phyloP scores from a whole-genome alignment of 1,140 invertebrate genomes.

The Drosophila yakuba region DNA sequence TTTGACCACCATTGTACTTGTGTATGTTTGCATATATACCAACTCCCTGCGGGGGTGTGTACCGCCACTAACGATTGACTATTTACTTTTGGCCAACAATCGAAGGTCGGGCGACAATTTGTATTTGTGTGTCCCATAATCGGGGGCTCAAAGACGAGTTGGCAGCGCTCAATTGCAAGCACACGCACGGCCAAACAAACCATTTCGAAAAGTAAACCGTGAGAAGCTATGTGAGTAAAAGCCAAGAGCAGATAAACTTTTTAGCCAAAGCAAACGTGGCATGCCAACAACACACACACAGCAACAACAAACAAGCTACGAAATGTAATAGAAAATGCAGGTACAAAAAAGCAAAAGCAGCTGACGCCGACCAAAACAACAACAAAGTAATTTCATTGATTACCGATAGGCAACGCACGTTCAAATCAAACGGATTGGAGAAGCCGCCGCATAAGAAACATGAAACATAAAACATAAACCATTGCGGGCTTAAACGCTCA shows the following conservation, averaged over 20 bases:
- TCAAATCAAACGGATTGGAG: conserved; percentile 66
- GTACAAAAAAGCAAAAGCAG: conserved; percentile 57
- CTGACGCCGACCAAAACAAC: conserved; percentile 59
- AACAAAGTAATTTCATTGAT: conserved; percentile 82
- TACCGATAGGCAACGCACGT: conserved; percentile 80
- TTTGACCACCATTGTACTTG: background rate
- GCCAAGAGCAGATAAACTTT: conserved; percentile 71
- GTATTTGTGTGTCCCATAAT: conserved; percentile 12
- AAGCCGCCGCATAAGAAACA: conserved; percentile 47
- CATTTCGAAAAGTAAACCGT: conserved; percentile 75
- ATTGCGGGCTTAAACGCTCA: conserved; percentile 24
- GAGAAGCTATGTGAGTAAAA: conserved; percentile 70
- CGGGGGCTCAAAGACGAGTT: conserved; percentile 41
- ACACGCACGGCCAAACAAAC: conserved; percentile 16
- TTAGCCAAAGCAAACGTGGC: conserved; percentile 71
- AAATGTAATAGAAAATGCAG: conserved; percentile 60
- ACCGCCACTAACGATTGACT: background rate
- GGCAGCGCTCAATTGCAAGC: conserved; percentile 38
- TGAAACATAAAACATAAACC: conserved; percentile 44
- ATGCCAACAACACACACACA: conserved; percentile 53
- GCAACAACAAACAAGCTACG: conserved; percentile 19
- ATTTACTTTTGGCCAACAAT: conserved; percentile 17
- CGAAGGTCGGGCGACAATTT: conserved; percentile 30
- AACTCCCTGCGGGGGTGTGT: conserved; percentile 5
- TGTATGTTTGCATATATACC: background rate